A percentile compares a stretch with the other conserved stretches of the same genome.
phyloP scores from a whole-genome alignment of 2,888 invertebrate species.

The Tridacna gigas region DNA sequence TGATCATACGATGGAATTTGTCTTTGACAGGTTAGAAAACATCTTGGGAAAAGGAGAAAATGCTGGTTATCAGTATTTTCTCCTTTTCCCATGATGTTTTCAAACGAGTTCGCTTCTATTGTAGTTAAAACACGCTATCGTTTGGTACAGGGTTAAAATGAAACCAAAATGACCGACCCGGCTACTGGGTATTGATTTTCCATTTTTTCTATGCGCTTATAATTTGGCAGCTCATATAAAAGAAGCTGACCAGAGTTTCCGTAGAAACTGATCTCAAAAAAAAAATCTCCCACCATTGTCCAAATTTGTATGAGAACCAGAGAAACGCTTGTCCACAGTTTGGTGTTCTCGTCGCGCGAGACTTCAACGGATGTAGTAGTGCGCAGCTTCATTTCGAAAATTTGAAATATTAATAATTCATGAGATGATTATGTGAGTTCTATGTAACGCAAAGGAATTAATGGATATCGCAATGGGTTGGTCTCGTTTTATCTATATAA shows the following conservation, averaged over 20 bases:
- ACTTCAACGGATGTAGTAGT: background rate
- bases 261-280: background rate
- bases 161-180: constrained; percentile 27
- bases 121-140: no score
- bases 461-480: no score
- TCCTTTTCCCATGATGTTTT: no score
- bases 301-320: background rate
- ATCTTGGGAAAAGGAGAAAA: no score
- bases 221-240: constrained; percentile 6
- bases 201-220: constrained; percentile 23
- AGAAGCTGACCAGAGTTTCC: constrained; percentile 10
- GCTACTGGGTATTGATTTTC: constrained; percentile 32
- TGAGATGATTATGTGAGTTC: no score
- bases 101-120: no score
- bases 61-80: no score
- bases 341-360: background rate
- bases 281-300: background rate
- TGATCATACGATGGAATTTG: no score
- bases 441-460: no score
- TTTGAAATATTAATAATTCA: no score
- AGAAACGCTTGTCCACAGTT: background rate
- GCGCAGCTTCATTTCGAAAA: background rate
- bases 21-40: no score
- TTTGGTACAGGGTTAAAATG: background rate
- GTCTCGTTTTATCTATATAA: no score